A percentile compares a stretch with the other conserved stretches of the same genome.
These are phyloP conservation scores for Hyperopisus bebe DNA, from an alignment of 2,113 vertebrate genomes.

Conservation along the genomic window DNA sequence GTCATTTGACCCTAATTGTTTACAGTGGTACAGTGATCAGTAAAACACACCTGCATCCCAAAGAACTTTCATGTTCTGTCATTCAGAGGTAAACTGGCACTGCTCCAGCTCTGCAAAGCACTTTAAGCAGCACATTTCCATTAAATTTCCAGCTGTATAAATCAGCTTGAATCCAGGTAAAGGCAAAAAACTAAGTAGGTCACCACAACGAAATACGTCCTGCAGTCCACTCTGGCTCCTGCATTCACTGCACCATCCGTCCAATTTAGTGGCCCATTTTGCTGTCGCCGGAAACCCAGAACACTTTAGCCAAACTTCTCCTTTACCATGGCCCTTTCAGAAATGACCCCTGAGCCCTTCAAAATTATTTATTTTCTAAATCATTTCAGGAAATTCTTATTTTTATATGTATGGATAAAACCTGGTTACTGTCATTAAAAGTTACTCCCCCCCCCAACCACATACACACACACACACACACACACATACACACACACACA, in stretches of 20 bases:
- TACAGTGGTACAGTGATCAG: background rate
- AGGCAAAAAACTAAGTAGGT: background rate
- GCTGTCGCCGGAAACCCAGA: background rate
- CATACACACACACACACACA: background rate
- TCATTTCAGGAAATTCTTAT: background rate
- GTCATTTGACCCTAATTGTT: background rate
- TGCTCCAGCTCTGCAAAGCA: background rate
- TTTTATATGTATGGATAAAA: background rate
- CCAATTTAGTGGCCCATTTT: background rate
- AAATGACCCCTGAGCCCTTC: background rate
- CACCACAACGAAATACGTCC: background rate
- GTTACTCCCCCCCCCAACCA: background rate
- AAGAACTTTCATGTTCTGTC: background rate
- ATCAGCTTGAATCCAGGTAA: conserved; percentile 4
- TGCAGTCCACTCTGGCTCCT: background rate
- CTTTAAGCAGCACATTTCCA: background rate
- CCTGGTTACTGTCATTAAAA: background rate
- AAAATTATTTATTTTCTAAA: background rate
- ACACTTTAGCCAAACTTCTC: background rate
- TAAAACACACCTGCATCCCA: background rate
- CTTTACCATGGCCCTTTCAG: background rate
- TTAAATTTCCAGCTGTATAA: background rate
- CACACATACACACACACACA: background rate
- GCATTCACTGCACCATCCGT: background rate
- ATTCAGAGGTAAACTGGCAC: background rate